These are phyloP conservation scores for Sebastes matsubarae DNA, from an alignment of 2,797 vertebrate species.

Conservation along the genomic window DNA sequence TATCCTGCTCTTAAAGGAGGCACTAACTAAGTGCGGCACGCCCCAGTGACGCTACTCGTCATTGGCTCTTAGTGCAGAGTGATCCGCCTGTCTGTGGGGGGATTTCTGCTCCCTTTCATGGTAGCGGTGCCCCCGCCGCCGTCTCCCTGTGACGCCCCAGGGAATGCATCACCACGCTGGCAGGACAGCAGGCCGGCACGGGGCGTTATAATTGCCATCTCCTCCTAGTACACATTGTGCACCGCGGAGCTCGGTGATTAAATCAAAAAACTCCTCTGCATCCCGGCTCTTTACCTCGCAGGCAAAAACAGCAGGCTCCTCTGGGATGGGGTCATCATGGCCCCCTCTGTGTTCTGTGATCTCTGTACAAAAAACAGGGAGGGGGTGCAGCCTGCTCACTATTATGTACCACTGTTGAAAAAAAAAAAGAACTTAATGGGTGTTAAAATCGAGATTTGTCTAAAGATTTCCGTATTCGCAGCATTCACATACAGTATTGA, in stretches of 20 bases:
- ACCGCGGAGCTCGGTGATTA: conserved; percentile 78
- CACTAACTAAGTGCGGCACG: conserved; percentile 47
- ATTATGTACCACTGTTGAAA: conserved; percentile 27
- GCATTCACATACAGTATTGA: background rate
- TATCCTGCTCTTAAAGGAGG: conserved; percentile 52
- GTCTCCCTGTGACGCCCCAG: conserved; percentile 69
- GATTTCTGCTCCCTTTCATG: conserved; percentile 75
- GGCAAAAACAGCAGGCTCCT: conserved; percentile 85
- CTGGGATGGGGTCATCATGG: conserved; percentile 77
- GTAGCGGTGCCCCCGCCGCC: conserved; percentile 55
- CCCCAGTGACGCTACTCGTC: conserved; percentile 41
- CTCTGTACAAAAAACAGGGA: conserved; percentile 47
- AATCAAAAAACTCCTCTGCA: conserved; percentile 77
- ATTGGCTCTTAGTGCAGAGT: conserved; percentile 47
- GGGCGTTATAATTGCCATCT: conserved; percentile 84
- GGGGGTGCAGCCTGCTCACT: conserved; percentile 50
- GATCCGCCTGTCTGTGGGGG: conserved; percentile 56
- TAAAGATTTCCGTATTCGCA: conserved; percentile 8
- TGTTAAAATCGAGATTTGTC: conserved; percentile 48
- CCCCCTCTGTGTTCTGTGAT: conserved; percentile 78
- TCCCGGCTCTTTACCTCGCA: conserved; percentile 80
- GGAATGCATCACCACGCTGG: conserved; percentile 72
- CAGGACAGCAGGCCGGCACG: conserved; percentile 76
- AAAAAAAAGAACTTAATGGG: conserved; percentile 35
- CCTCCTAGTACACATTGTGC: conserved; percentile 72